phyloP scores from a whole-genome alignment of 2,888 invertebrate species.

The Anarsia innoxiella region DNA sequence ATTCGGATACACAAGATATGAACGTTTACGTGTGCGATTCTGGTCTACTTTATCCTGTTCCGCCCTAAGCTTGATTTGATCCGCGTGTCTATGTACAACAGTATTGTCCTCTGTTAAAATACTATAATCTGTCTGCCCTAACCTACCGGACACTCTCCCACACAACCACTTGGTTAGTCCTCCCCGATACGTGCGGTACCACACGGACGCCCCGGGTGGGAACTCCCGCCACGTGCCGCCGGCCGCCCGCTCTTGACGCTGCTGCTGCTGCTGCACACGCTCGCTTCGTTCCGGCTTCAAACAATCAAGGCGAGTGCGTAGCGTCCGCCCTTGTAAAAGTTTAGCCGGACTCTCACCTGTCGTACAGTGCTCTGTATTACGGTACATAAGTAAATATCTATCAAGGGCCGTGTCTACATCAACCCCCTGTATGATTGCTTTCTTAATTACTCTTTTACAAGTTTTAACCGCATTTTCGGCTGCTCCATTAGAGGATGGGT shows the following conservation, averaged over 20 bases:
- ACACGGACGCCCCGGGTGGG: background rate
- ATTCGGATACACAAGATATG: no score
- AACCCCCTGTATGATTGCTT: constrained; percentile 2
- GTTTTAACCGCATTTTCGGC: constrained; percentile 8
- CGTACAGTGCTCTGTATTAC: constrained; percentile 9
- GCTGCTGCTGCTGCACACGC: background rate
- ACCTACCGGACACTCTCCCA: background rate
- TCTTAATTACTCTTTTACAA: constrained; percentile 7
- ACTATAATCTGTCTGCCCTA: background rate
- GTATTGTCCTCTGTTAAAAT: background rate
- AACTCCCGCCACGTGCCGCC: background rate
- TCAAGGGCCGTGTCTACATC: constrained; percentile 5
- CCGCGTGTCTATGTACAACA: background rate
- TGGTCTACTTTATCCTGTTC: no score
- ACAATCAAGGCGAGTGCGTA: constrained; percentile 8
- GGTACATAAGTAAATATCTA: constrained; percentile 5
- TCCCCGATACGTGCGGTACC: background rate
- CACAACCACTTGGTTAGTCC: background rate
- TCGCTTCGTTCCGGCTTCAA: background rate
- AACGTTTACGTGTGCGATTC: no score
- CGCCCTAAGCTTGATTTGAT: no score
- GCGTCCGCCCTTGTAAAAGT: constrained; percentile 1
- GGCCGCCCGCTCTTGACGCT: background rate
- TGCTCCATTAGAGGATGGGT: constrained; percentile 1
- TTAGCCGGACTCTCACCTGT: constrained; percentile 8